Evolutionary conservation across 2,113 vertebrate genomes (phyloP).

Genomic region (Embiotoca jacksoni): DNA sequence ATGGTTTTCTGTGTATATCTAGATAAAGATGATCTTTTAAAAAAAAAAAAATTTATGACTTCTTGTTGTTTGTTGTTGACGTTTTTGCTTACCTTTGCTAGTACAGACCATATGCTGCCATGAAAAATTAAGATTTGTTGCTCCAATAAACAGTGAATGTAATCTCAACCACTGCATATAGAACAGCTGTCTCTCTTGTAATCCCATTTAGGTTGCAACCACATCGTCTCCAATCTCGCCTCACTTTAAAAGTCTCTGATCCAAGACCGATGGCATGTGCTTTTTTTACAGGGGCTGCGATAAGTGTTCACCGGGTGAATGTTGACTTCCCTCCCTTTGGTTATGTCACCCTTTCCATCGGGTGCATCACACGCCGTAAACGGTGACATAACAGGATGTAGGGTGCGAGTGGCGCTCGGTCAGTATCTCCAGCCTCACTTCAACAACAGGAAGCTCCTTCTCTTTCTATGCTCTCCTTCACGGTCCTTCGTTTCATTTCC

Average conservation of each 20-base stretch:
- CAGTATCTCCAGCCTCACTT: neutral
- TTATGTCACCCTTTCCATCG: neutral
- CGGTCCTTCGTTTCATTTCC: neutral
- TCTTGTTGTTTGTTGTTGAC: no score
- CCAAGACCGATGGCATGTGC: constrained; percentile 52
- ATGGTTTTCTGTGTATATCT: neutral
- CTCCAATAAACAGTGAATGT: constrained; percentile 4
- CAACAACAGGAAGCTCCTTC: neutral
- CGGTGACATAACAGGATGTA: constrained; percentile 71
- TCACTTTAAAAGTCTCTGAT: constrained; percentile 12
- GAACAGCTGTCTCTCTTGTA: neutral
- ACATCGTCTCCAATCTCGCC: constrained; percentile 36
- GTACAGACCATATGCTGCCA: neutral
- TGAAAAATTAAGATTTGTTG: neutral
- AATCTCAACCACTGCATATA: constrained; percentile 4
- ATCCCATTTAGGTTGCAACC: constrained; percentile 14
- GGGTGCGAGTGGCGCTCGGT: constrained; percentile 33
- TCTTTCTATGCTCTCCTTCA: neutral
- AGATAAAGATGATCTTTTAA: neutral
- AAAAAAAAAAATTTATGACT: no score
- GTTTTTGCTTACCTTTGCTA: no score
- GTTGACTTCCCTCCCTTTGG: neutral
- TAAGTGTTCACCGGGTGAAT: neutral
- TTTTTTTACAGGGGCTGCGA: constrained; percentile 36
- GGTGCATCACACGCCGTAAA: constrained; percentile 35